A percentile compares a stretch with the other conserved stretches of the same genome.
Conservation (phyloP, 2,888 invertebrate species). For the Tetropium fuscum region DNA sequence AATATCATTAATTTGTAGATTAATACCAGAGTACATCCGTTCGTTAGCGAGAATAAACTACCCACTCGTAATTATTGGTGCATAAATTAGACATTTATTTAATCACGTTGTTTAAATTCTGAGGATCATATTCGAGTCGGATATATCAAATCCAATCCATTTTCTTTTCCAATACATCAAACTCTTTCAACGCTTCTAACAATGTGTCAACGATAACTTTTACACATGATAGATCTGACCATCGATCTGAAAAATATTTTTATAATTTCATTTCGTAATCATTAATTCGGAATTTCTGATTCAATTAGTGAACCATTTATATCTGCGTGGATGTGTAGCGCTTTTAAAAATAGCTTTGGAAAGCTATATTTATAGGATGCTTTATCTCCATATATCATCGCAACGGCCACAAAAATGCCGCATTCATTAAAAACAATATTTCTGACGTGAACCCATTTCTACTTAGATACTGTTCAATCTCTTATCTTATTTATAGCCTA, state of each 20-base stretch:
- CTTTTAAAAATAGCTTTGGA: no score
- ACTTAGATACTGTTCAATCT: no score
- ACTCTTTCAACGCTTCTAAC: conserved; percentile 40
- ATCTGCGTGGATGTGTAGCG: not conserved
- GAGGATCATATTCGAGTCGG: conserved; percentile 18
- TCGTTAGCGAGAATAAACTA: conserved; percentile 40
- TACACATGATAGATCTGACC: conserved; percentile 27
- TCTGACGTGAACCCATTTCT: no score
- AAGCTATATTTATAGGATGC: no score
- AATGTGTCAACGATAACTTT: conserved; percentile 36
- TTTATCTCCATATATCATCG: no score
- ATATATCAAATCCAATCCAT: conserved; percentile 10
- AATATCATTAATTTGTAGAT: conserved; percentile 46
- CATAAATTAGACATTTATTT: conserved; percentile 51
- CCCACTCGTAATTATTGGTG: conserved; percentile 51
- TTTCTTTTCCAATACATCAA: conserved; percentile 38
- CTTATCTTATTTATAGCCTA: no score
- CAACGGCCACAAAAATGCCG: no score
- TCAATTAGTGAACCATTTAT: not conserved
- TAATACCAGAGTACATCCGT: conserved; percentile 40
- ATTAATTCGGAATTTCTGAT: not conserved
- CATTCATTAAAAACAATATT: no score
- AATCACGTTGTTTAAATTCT: conserved; percentile 31
- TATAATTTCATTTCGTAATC: conserved; percentile 35
- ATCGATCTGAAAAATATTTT: conserved; percentile 34